These are phyloP conservation scores for Dendrocopos noguchii DNA, from an alignment of 2,113 vertebrate genomes.

Conservation along the genomic window DNA sequence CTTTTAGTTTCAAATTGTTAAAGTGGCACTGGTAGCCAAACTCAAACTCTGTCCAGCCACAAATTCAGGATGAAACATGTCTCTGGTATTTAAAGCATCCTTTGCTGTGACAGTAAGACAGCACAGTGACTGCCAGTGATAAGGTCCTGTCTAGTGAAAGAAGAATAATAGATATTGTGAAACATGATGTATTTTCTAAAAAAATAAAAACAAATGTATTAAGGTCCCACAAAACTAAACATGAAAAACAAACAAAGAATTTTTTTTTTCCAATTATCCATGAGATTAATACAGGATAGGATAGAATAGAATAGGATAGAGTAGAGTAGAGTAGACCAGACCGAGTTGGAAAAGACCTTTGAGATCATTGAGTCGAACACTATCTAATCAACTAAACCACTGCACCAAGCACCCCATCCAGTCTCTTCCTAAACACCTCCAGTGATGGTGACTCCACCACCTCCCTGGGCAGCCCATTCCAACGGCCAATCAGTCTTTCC, in stretches of 20 bases:
- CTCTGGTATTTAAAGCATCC: not conserved
- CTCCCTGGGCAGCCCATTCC: too few species aligned
- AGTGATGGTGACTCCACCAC: too few species aligned
- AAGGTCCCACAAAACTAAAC: not conserved
- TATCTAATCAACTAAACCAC: too few species aligned
- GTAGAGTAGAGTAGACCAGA: too few species aligned
- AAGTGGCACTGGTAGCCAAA: not conserved
- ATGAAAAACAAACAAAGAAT: not conserved
- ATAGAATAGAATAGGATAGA: too few species aligned
- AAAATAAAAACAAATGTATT: not conserved
- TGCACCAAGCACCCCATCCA: too few species aligned
- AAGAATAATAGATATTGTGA: not conserved
- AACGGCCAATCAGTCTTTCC: too few species aligned
- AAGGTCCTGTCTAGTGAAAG: not conserved
- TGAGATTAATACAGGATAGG: not conserved
- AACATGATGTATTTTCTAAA: not conserved
- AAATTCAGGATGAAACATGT: not conserved
- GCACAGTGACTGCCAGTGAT: not conserved
- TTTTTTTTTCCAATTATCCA: not conserved
- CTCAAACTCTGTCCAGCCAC: not conserved
- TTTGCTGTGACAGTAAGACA: not conserved
- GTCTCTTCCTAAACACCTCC: too few species aligned
- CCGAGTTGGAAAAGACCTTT: too few species aligned
- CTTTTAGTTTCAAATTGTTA: not conserved
- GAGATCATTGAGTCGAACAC: too few species aligned